Base-by-base conservation (phyloP, 2,113 vertebrate genomes). In the Gymnarchus niloticus region DNA sequence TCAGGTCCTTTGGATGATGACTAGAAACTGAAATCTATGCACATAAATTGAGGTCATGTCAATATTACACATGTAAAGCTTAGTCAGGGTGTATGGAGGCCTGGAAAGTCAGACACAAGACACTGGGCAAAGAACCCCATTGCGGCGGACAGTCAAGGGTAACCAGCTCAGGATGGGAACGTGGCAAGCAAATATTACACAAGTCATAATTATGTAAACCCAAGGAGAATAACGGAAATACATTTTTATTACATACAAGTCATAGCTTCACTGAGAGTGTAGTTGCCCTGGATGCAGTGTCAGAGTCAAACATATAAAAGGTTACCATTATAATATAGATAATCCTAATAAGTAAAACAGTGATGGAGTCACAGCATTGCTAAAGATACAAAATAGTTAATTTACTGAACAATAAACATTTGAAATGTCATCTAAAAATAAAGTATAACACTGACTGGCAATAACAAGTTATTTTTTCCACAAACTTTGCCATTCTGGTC, bases 201-300 rank as follows among this genome's bases (percentile, higher is more conserved):
- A 81, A 83, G 86, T 86, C 56, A 85, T 92, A 25, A 10, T 94
- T 90, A 94, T 94, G 92, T 92, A 92, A 91, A 91, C 86, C 86
- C 61, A 87, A 88, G 85, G 89, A 90, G 89, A 90, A 81, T 37
- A 91, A 88, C 89, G 89, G 88, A 93, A 86, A 88, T 83, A 21
- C 88, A 89, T 89, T 86, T 84, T 6, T 44, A 61, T 28, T 81
- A n/a, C 44, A 49, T 51, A 84, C 41, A 86, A 56, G 87, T 85
- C 87, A 88, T 48, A 88, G 86, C 87, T 87, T 85, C 78, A 69
- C n/a, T 84, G 85, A 86, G 56, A 59, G 83, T 73, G 41, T 85
- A 44, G 19, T 37, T 81, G 46, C 48, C 10, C 9, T 28, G 33
- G 65, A 73, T 73, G 65, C 65, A 73, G 65, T 48, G 41, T 78